These are phyloP conservation scores for Scaptomyza montana DNA, from an alignment of 1,140 invertebrate genomes.

Conservation along the genomic window DNA sequence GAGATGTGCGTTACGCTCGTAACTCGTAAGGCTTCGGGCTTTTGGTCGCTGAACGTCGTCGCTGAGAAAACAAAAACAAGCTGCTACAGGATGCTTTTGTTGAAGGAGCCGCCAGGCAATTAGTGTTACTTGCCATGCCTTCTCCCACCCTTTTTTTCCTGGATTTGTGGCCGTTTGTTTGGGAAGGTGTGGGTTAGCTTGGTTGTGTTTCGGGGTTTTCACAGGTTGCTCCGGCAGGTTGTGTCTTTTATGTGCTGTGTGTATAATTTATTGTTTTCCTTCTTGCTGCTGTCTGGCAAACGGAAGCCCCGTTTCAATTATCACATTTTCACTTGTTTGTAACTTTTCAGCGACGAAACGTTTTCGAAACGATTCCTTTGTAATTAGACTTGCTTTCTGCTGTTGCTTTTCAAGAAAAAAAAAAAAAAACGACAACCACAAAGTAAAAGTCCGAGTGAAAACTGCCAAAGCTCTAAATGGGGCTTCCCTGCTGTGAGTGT, in stretches of 20 bases:
- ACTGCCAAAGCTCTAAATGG: conserved; percentile 44
- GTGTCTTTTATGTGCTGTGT: conserved; percentile 71
- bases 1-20: conserved; percentile 18
- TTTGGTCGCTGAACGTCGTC: conserved; percentile 46
- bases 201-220: conserved; percentile 32
- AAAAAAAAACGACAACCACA: conserved; percentile 39
- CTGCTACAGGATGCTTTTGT: conserved; percentile 49
- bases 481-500: conserved; percentile 69
- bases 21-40: conserved; percentile 37
- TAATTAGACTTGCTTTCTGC: conserved; percentile 64
- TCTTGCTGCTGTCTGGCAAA: conserved; percentile 50
- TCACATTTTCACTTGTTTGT: conserved; percentile 38
- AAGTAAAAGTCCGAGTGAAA: conserved; percentile 49
- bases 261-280: conserved; percentile 76
- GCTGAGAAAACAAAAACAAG: conserved; percentile 63
- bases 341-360: conserved; percentile 13
- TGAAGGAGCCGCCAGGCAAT: conserved; percentile 57
- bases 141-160: conserved; percentile 4
- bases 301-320: conserved; percentile 71
- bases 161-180: conserved; percentile 40
- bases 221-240: conserved; percentile 50
- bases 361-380: conserved; percentile 39
- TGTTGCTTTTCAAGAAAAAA: conserved; percentile 28
- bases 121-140: conserved; percentile 49
- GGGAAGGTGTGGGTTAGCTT: conserved; percentile 6